phyloP scores from a whole-genome alignment of 1,140 invertebrate genomes.

The Frieseomelitta varia region DNA sequence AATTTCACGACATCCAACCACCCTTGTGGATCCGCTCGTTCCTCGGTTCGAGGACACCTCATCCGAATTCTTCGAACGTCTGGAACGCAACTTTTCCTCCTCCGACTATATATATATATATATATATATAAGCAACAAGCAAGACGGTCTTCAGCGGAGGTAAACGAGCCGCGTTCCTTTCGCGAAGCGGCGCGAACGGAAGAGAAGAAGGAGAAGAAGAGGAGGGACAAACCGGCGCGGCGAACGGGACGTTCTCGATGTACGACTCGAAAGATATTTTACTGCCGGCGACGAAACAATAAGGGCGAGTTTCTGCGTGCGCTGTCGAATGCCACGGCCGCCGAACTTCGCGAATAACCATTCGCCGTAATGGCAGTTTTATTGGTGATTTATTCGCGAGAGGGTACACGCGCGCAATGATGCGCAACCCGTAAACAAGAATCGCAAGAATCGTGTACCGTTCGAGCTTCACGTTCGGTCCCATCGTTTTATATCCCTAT shows the following conservation, averaged over 20 bases:
- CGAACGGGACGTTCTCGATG: slow-evolving; percentile 12
- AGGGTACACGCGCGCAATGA: slow-evolving; percentile 68
- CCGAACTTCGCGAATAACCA: slow-evolving; percentile 72
- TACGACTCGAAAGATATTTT: slow-evolving; percentile 54
- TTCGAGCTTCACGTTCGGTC: slow-evolving; percentile 18
- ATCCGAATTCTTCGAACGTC: slow-evolving; percentile 25
- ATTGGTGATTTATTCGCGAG: slow-evolving; percentile 72
- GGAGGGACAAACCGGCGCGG: neutral
- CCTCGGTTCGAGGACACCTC: slow-evolving; percentile 2
- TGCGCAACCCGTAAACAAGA: slow-evolving; percentile 75
- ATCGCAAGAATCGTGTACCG: slow-evolving; percentile 9
- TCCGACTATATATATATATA: neutral
- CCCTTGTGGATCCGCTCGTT: neutral
- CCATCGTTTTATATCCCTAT: slow-evolving; percentile 54
- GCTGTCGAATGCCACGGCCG: slow-evolving; percentile 57
- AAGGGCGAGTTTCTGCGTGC: slow-evolving; percentile 60
- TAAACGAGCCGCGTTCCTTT: neutral
- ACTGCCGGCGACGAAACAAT: slow-evolving; percentile 63
- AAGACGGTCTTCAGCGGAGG: neutral
- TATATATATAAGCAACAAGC: slow-evolving; percentile 7
- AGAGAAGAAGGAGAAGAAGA: slow-evolving; percentile 7
- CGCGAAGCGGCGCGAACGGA: neutral
- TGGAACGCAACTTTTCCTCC: neutral
- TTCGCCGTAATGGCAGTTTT: slow-evolving; percentile 74
- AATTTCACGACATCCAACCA: slow-evolving; percentile 3